Base-by-base conservation (phyloP, 1,140 invertebrate genomes). In the Dendroctonus ponderosae region DNA sequence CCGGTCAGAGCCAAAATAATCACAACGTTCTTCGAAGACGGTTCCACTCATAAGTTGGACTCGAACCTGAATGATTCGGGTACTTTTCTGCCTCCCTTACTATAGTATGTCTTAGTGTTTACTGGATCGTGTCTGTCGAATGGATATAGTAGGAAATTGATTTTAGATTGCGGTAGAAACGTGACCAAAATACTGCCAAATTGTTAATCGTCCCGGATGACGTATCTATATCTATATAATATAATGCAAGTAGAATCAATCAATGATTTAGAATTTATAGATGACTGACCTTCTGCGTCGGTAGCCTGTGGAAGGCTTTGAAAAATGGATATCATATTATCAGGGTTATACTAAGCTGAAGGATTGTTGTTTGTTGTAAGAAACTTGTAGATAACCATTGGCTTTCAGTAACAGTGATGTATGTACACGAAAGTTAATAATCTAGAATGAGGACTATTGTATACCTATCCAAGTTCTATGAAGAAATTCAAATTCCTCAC, bases 71-170 rank as follows among this genome's bases (percentile, higher is more conserved):
- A 87, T 72, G 85, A 88, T 75, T 86, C 86, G 15, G 86, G 85
- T 54, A 87, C 85, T 15, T 88, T 87, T 75, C 76, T 88, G 64
- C 86, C 86, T 49, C 85, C 86, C 58, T 87, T 87, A 69, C 79
- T 85, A 61, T 84, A 78, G 71, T 59, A 2, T 26, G 26, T 26
- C 26, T 48, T 60, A 59, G 57, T 8, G 37, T 9, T 58, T 6
- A 12, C 53, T 49, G 38, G 6, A 43, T 46, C 38, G 12, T 49
- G 50, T 46, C 6, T 38, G 41, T 26, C 42, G 43, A 37, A 59
- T 59, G 37, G 5, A 40, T 11, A 37, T 6, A 12, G 9, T 15
- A 38, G 15, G n/a, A 37, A 59, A 7, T n/a, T 12, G 14, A 48
- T 38, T 59, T 48, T 37, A 49, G 58, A 48, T 39, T 50, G 51